phyloP scores from a whole-genome alignment of 2,797 vertebrate species.

The Harpagifer antarcticus region DNA sequence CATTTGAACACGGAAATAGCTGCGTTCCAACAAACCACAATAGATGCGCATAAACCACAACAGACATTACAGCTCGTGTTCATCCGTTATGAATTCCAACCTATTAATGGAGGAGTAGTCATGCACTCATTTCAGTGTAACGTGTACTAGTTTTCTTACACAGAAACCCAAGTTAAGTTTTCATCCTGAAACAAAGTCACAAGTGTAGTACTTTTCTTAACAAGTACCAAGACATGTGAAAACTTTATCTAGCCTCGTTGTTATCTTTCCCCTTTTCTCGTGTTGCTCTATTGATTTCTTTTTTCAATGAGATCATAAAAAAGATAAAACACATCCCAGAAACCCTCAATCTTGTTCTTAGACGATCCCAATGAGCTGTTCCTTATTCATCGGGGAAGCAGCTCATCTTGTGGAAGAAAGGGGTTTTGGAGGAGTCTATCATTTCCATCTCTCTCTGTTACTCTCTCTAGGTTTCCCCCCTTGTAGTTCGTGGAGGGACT shows the following conservation, averaged over 20 bases:
- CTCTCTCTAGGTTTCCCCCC: conserved; percentile 70
- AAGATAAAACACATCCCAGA: conserved; percentile 77
- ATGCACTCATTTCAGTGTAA: conserved; percentile 39
- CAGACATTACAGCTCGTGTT: conserved; percentile 49
- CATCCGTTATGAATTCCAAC: conserved; percentile 58
- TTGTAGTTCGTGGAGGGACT: conserved; percentile 70
- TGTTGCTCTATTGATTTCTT: conserved; percentile 77
- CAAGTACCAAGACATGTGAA: conserved; percentile 64
- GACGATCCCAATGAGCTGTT: conserved; percentile 75
- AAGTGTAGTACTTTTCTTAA: conserved; percentile 69
- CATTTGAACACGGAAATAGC: conserved; percentile 53
- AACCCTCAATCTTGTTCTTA: conserved; percentile 70
- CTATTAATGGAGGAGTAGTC: conserved; percentile 57
- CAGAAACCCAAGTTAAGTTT: conserved; percentile 66
- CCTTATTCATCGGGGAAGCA: conserved; percentile 71
- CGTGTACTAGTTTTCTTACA: conserved; percentile 58
- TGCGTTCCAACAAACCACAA: conserved; percentile 49
- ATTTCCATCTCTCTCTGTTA: conserved; percentile 67
- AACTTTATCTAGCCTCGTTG: conserved; percentile 71
- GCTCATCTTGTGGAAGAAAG: conserved; percentile 70
- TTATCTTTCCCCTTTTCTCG: conserved; percentile 67
- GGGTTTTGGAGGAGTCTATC: conserved; percentile 59
- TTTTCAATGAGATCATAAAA: conserved; percentile 71
- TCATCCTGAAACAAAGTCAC: conserved; percentile 71
- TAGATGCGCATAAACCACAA: conserved; percentile 57